Evolutionary conservation across 2,888 invertebrate genomes (phyloP), one percentile per base, ranked within the genome.

Genomic region (Lasioglossum villosulum): DNA sequence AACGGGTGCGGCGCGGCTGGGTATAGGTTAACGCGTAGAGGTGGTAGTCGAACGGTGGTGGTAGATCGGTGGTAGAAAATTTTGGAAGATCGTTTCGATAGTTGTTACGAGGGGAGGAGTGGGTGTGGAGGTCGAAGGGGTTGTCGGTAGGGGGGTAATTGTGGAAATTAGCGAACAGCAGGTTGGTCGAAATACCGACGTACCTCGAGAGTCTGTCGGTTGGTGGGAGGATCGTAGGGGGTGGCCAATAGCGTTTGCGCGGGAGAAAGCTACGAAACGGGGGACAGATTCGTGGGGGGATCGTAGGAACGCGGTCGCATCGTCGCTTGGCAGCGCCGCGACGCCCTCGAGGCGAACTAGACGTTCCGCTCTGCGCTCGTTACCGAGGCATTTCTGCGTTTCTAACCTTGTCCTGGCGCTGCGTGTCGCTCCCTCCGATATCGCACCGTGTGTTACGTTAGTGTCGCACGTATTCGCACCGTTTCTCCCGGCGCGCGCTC

Each of bases 251-350:
- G 83, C 78, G 84, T 78, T 86, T 84, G 90, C 88, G 90, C 85
- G 88, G 80, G 82, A 87, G 78, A 80, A 84, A 75, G 82, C 76
- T 75, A 82, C 71, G 81, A 82, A 79, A 84, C 72, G 87, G 82
- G 87, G 83, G 83, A 77, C 88, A 77, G 66, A 78, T 72, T 81
- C 80, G 86, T 83, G 83, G 83, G 83, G 88, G 90, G 86, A 85
- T 91, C 85, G 87, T 75, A 82, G 86, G 82, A 90, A 82, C 84
- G 88, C 89, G 87, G 87, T 86, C 83, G 90, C 90, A 90, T 88
- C 85, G 91, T 91, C 90, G 91, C 89, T 84, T 84, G 90, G 86
- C 90, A 93, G 94, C 94, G 94, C 94, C 93, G 90, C 91, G 88
- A 88, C 93, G 93, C 86, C 88, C 92, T 90, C 90, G 82, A 86